Evolutionary conservation across 2,797 vertebrate genomes (phyloP).

Genomic region (Lithobates sylvaticus): DNA sequence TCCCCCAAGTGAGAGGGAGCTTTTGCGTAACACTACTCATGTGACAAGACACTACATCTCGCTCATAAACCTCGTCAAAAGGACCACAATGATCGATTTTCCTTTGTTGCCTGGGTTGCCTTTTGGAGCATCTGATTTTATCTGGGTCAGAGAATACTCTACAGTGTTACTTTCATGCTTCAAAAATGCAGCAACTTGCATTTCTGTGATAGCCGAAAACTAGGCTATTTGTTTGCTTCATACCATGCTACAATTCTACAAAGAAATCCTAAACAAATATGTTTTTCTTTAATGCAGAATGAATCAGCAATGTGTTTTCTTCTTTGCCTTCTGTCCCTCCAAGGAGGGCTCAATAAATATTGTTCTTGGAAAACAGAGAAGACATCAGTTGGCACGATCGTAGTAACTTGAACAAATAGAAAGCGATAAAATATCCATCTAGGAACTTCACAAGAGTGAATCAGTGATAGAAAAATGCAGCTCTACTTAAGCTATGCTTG

Average conservation of each 20-base stretch:
- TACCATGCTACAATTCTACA: neutral
- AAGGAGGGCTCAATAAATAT: constrained; percentile 42
- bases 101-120: no score
- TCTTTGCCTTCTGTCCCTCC: neutral
- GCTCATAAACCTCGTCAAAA: no score
- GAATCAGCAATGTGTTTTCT: constrained; percentile 24
- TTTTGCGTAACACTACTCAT: no score
- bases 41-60: no score
- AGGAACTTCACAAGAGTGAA: neutral
- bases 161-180: no score
- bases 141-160: neutral
- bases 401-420: constrained; percentile 37
- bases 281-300: constrained; percentile 1
- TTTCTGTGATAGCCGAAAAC: neutral
- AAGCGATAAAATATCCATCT: constrained; percentile 37
- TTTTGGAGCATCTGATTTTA: neutral
- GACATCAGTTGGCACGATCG: constrained; percentile 38
- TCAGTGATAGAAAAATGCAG: neutral
- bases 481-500: neutral
- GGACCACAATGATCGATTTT: no score
- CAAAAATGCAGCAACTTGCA: neutral
- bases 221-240: neutral
- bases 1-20: no score
- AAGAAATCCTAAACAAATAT: neutral
- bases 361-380: constrained; percentile 35